Conservation (phyloP, 2,888 invertebrate genomes). For the Ceraclea dissimilis region DNA sequence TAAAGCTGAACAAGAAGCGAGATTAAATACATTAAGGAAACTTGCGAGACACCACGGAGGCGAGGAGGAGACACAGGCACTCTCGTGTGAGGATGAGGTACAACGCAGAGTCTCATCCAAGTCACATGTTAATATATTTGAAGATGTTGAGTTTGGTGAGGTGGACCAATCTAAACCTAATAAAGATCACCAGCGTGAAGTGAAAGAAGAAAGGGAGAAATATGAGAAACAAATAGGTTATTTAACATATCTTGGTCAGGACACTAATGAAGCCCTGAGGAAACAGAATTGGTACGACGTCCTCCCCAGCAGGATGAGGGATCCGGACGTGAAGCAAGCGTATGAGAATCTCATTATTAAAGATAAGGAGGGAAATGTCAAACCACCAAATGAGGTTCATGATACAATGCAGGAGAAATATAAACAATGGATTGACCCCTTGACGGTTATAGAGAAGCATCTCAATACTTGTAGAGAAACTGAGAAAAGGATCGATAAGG, state of each 20-base stretch:
- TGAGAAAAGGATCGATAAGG: background rate
- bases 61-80: constrained; percentile 20
- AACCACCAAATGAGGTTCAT: constrained; percentile 28
- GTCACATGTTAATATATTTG: constrained; percentile 79
- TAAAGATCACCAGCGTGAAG: constrained; percentile 81
- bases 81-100: background rate
- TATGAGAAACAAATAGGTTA: constrained; percentile 98
- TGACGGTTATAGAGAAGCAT: constrained; percentile 54
- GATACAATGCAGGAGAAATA: background rate
- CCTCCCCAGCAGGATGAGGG: constrained; percentile 48
- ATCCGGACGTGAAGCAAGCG: constrained; percentile 39
- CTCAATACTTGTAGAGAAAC: constrained; percentile 14
- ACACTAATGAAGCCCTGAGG: constrained; percentile 77
- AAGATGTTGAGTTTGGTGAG: constrained; percentile 70
- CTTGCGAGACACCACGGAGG: constrained; percentile 47
- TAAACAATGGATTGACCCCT: constrained; percentile 55
- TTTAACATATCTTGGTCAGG: constrained; percentile 91
- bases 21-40: constrained; percentile 61
- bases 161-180: constrained; percentile 60
- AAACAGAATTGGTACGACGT: constrained; percentile 86
- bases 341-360: constrained; percentile 43
- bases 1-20: constrained; percentile 81
- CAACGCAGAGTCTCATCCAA: background rate
- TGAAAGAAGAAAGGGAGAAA: constrained; percentile 86
- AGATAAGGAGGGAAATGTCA: constrained; percentile 43